Conservation (phyloP, 2,888 invertebrate species). For the Cryptocheilus praepositus region DNA sequence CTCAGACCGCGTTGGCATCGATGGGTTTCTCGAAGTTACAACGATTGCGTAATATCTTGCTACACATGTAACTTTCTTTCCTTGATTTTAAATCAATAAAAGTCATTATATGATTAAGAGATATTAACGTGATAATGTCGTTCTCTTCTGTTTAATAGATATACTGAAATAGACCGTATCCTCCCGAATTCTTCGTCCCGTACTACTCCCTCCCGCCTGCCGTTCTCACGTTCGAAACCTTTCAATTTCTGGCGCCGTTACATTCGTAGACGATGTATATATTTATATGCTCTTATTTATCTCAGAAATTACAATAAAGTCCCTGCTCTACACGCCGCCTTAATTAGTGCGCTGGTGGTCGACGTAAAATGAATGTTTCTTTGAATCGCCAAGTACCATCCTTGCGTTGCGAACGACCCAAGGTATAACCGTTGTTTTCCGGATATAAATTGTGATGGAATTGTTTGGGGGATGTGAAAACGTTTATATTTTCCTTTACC, state of each 20-base stretch:
- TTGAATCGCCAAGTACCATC: too few species aligned
- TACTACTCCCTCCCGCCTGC: background rate
- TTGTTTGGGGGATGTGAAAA: too few species aligned
- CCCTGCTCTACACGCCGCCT: background rate
- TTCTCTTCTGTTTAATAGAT: constrained; percentile 35
- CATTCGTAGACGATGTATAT: constrained; percentile 5
- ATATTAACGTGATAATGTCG: constrained; percentile 20
- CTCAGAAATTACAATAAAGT: constrained; percentile 8
- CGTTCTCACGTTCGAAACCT: constrained; percentile 14
- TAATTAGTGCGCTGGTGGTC: too few species aligned
- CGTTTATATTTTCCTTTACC: too few species aligned
- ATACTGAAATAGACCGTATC: constrained; percentile 19
- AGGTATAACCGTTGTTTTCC: too few species aligned
- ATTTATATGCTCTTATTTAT: background rate
- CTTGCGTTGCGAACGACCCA: too few species aligned
- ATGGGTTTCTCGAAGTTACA: constrained; percentile 29
- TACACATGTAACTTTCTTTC: constrained; percentile 59
- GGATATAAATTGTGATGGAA: too few species aligned
- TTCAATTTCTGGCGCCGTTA: constrained; percentile 21
- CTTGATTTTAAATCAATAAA: constrained; percentile 63
- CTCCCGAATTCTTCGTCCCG: constrained; percentile 17
- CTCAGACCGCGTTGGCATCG: constrained; percentile 33
- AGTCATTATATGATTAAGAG: constrained; percentile 51
- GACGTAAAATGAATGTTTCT: too few species aligned
- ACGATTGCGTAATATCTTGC: constrained; percentile 42